Percentiles rank a stretch among this genome's conserved stretches.
phyloP scores from a whole-genome alignment of 2,888 invertebrate genomes.

The Habrosyne pyritoides region DNA sequence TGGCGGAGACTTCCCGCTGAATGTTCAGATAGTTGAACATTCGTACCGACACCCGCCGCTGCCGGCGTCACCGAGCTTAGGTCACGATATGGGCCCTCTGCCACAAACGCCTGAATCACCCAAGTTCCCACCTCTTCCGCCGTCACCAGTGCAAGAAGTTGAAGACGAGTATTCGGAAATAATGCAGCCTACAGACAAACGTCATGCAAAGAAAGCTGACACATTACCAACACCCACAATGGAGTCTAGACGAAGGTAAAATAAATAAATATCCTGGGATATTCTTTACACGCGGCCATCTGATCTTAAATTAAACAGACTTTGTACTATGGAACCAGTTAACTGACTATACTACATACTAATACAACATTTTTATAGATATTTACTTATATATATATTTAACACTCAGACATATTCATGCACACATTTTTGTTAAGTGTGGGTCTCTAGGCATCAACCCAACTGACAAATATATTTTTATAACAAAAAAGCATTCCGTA shows the following conservation, averaged over 20 bases:
- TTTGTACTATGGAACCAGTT: too few species aligned
- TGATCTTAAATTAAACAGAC: too few species aligned
- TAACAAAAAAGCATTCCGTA: too few species aligned
- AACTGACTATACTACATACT: too few species aligned
- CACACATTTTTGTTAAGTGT: too few species aligned
- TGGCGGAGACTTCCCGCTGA: constrained; percentile 84
- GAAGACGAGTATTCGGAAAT: constrained; percentile 90
- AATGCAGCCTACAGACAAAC: constrained; percentile 78
- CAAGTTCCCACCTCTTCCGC: constrained; percentile 90
- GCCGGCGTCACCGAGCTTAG: constrained; percentile 69
- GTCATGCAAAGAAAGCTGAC: constrained; percentile 78
- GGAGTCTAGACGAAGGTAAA: constrained; percentile 76
- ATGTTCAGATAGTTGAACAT: constrained; percentile 87
- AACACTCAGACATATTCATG: too few species aligned
- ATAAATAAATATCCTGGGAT: too few species aligned
- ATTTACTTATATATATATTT: too few species aligned
- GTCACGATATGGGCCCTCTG: constrained; percentile 74
- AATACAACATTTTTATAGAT: too few species aligned
- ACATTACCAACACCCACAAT: constrained; percentile 81
- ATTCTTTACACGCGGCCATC: too few species aligned
- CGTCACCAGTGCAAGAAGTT: constrained; percentile 92
- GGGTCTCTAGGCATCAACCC: too few species aligned
- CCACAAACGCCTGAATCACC: constrained; percentile 80
- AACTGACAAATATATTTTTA: too few species aligned
- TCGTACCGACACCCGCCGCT: constrained; percentile 73